A percentile compares a stretch with the other conserved stretches of the same genome.
Evolutionary conservation across 2,888 invertebrate genomes (phyloP).

Genomic region (Diadromus collaris): DNA sequence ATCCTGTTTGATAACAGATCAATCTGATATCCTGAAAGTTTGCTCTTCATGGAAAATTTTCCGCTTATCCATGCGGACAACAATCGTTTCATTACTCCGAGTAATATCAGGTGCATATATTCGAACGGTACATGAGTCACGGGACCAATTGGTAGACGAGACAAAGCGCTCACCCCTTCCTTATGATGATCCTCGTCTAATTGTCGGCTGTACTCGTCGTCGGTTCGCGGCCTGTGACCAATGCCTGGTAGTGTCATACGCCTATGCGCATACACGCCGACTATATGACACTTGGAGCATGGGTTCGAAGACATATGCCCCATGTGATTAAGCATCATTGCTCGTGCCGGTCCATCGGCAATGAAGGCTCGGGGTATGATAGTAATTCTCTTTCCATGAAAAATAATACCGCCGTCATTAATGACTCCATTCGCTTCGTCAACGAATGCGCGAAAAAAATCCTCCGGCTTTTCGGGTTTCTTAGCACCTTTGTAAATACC

Average conservation of each 20-base stretch:
- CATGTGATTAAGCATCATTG: constrained; percentile 48
- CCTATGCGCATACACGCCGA: constrained; percentile 13
- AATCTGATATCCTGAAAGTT: too few relatives aligned
- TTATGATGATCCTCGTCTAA: constrained; percentile 20
- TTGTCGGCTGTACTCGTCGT: constrained; percentile 36
- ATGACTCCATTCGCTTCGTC: constrained; percentile 21
- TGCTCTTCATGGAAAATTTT: constrained; percentile 17
- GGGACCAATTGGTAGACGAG: constrained; percentile 3
- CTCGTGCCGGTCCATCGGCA: constrained; percentile 60
- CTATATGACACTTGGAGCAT: constrained; percentile 55
- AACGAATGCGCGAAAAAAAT: neutral
- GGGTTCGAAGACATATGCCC: constrained; percentile 43
- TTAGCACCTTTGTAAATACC: constrained; percentile 54
- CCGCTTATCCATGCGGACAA: constrained; percentile 23
- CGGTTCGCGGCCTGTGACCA: constrained; percentile 25
- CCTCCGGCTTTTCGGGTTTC: constrained; percentile 11
- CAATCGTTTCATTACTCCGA: constrained; percentile 27
- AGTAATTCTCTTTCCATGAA: neutral
- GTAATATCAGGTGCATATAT: constrained; percentile 41
- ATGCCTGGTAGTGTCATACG: constrained; percentile 10
- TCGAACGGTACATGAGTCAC: constrained; percentile 37
- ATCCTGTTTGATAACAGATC: neutral
- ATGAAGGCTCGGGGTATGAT: constrained; percentile 41
- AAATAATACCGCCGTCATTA: constrained; percentile 42
- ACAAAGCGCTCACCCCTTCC: neutral